Evolutionary conservation across 2,797 vertebrate species (phyloP).

Genomic region (Acridotheres tristis): DNA sequence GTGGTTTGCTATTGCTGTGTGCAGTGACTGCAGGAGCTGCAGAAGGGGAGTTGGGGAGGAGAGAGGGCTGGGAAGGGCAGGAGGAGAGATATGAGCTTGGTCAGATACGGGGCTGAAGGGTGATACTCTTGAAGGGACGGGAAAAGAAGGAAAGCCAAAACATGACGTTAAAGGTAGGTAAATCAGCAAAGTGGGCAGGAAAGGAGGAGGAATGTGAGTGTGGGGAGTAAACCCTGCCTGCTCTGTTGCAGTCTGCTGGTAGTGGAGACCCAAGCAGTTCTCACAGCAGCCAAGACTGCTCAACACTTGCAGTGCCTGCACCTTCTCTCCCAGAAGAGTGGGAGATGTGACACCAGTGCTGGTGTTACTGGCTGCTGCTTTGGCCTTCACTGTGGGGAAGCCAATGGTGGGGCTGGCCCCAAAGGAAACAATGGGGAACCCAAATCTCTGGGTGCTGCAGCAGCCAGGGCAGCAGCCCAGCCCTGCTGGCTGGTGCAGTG

Average conservation of each 20-base stretch:
- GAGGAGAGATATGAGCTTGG: not conserved
- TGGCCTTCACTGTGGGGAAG: not conserved
- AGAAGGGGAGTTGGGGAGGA: not conserved
- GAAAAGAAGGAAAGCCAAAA: not conserved
- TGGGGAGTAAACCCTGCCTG: not conserved
- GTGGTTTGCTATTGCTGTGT: not conserved
- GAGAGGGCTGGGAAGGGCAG: not conserved
- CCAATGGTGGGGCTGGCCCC: not conserved
- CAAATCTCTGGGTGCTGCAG: not conserved
- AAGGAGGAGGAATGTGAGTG: not conserved
- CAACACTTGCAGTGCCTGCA: accelerated
- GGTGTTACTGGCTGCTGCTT: not conserved
- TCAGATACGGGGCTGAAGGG: not conserved
- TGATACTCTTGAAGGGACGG: not conserved
- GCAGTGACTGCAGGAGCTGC: not conserved
- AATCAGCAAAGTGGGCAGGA: not conserved
- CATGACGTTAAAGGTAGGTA: not conserved
- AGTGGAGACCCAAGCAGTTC: not conserved
- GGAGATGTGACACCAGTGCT: not conserved
- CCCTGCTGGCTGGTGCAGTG: not conserved
- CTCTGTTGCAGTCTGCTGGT: not conserved
- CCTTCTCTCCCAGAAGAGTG: not conserved
- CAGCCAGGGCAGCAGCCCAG: not conserved
- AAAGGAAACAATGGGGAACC: not conserved
- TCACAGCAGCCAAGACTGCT: not conserved